Percentiles rank a stretch among this genome's conserved stretches.
Evolutionary conservation across 2,113 vertebrate genomes (phyloP).

Genomic region (Podiceps cristatus): DNA sequence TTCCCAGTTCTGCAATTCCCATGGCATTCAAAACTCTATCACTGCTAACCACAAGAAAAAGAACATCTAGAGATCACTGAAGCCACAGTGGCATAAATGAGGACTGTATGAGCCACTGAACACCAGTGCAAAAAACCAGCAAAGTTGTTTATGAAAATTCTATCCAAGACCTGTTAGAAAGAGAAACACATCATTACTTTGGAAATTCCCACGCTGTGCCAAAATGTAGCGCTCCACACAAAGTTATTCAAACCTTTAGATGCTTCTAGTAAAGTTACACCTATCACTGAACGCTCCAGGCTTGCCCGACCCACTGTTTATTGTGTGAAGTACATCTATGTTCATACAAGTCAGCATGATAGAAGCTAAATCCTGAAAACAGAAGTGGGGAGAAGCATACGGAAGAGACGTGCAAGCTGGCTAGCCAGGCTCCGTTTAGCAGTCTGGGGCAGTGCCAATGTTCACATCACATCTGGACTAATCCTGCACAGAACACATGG

Average conservation of each 20-base stretch:
- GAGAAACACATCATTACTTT: neutral
- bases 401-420: neutral
- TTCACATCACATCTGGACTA: slow-evolving; percentile 11
- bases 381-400: neutral
- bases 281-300: neutral
- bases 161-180: neutral
- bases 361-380: slow-evolving; percentile 1
- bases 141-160: neutral
- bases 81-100: neutral
- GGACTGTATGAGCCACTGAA: neutral
- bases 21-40: neutral
- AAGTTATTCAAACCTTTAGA: neutral
- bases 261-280: neutral
- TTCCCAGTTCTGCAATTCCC: neutral
- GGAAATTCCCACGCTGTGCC: neutral
- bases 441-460: slow-evolving; percentile 16
- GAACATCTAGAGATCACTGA: neutral
- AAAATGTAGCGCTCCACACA: neutral
- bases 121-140: neutral
- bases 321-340: neutral
- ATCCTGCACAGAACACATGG: neutral
- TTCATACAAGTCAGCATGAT: neutral
- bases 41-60: slow-evolving; percentile 14
- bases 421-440: neutral
- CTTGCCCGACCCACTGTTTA: neutral